Percentiles rank a stretch among this genome's conserved stretches.
Conservation (phyloP, 1,140 invertebrate species). For the Cataglyphis hispanica region DNA sequence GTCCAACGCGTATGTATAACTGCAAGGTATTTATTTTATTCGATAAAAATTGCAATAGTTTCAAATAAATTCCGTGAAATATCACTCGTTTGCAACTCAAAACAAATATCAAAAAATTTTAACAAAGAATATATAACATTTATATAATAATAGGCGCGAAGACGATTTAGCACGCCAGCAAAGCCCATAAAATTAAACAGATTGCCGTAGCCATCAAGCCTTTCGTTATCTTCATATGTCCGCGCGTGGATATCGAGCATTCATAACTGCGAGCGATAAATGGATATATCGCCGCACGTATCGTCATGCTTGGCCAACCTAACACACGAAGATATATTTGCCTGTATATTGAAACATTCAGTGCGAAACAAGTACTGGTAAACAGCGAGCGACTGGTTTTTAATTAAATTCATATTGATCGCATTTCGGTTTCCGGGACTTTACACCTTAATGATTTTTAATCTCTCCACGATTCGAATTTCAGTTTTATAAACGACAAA, state of each 20-base stretch:
- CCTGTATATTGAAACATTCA: slow-evolving; percentile 50
- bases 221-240: slow-evolving; percentile 56
- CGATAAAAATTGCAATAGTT: neutral
- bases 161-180: neutral
- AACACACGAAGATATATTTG: slow-evolving; percentile 53
- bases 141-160: neutral
- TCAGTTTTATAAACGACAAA: neutral
- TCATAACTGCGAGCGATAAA: slow-evolving; percentile 68
- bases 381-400: slow-evolving; percentile 68
- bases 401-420: slow-evolving; percentile 75
- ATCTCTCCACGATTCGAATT: slow-evolving; percentile 49
- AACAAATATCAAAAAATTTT: neutral
- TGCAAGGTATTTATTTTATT: slow-evolving; percentile 8
- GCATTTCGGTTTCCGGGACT: slow-evolving; percentile 31
- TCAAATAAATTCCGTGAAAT: neutral
- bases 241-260: slow-evolving; percentile 46
- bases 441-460: slow-evolving; percentile 73
- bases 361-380: slow-evolving; percentile 45
- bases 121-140: neutral
- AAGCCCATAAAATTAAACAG: slow-evolving; percentile 44
- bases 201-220: slow-evolving; percentile 29
- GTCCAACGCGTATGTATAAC: neutral
- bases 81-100: no score
- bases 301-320: slow-evolving; percentile 53
- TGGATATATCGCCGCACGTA: slow-evolving; percentile 65